Evolutionary conservation across 1,140 invertebrate genomes (phyloP).

Genomic region (Linepithema humile): DNA sequence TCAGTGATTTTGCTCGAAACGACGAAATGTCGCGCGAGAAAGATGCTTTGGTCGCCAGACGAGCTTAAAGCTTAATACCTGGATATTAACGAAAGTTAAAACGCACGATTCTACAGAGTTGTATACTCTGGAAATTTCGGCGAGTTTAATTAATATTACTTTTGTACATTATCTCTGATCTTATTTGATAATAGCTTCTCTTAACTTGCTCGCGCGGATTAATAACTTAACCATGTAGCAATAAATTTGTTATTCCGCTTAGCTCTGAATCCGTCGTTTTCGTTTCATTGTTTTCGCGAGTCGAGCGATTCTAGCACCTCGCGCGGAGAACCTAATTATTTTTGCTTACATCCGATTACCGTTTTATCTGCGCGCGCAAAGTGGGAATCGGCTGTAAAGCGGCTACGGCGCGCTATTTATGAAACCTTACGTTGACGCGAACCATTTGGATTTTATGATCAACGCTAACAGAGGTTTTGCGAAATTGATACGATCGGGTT

Average conservation of each 20-base stretch:
- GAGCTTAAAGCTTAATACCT: constrained; percentile 22
- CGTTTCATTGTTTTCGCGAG: neutral
- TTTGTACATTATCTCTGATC: constrained; percentile 47
- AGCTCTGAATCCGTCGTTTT: neutral
- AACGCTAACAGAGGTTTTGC: constrained; percentile 31
- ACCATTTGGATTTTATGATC: constrained; percentile 49
- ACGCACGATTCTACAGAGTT: constrained; percentile 11
- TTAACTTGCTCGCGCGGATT: constrained; percentile 9
- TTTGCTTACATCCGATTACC: constrained; percentile 11
- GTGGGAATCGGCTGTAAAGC: neutral
- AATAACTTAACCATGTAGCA: constrained; percentile 30
- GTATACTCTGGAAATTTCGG: constrained; percentile 43
- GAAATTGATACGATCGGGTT: constrained; percentile 52
- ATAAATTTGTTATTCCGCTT: constrained; percentile 43
- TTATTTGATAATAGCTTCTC: constrained; percentile 46
- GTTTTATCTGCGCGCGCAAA: constrained; percentile 16
- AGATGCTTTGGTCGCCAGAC: neutral
- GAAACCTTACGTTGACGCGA: neutral
- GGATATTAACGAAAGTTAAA: constrained; percentile 46
- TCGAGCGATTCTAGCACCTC: neutral
- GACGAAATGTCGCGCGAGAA: neutral
- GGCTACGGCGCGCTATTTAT: constrained; percentile 3
- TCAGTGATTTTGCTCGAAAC: neutral
- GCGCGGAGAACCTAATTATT: neutral
- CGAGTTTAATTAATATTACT: constrained; percentile 53